Conservation (phyloP, 2,797 vertebrate genomes). For the Anguilla anguilla region DNA sequence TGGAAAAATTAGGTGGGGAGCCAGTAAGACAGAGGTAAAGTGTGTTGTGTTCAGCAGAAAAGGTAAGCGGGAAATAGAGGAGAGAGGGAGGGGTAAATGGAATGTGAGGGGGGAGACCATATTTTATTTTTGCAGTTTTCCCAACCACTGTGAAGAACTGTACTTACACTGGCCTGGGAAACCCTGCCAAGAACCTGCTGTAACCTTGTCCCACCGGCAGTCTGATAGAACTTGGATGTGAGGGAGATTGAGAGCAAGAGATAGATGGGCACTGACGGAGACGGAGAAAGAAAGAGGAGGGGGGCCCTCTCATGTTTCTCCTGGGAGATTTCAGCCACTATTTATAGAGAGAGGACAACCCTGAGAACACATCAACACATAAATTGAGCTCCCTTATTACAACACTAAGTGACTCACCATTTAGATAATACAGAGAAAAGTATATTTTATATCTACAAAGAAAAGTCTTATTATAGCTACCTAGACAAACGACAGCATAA, state of each 20-base stretch:
- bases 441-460: background rate
- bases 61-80: background rate
- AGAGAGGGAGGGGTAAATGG: background rate
- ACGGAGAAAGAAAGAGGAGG: conserved; percentile 20
- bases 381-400: conserved; percentile 60
- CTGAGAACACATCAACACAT: conserved; percentile 62
- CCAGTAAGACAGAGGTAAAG: background rate
- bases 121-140: background rate
- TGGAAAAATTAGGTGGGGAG: background rate
- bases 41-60: background rate
- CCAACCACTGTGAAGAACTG: background rate
- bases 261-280: background rate
- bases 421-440: background rate
- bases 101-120: background rate
- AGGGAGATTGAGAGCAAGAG: background rate
- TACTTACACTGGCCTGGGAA: background rate
- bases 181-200: conserved; percentile 22
- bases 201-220: conserved; percentile 13
- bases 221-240: conserved; percentile 1
- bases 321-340: conserved; percentile 63
- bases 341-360: conserved; percentile 71
- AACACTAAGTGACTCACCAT: conserved; percentile 46
- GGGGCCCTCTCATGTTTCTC: conserved; percentile 66
- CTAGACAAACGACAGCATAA: background rate
- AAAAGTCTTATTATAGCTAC: background rate